Conservation (phyloP, 2,113 vertebrate species). For the Dasypus novemcinctus region DNA sequence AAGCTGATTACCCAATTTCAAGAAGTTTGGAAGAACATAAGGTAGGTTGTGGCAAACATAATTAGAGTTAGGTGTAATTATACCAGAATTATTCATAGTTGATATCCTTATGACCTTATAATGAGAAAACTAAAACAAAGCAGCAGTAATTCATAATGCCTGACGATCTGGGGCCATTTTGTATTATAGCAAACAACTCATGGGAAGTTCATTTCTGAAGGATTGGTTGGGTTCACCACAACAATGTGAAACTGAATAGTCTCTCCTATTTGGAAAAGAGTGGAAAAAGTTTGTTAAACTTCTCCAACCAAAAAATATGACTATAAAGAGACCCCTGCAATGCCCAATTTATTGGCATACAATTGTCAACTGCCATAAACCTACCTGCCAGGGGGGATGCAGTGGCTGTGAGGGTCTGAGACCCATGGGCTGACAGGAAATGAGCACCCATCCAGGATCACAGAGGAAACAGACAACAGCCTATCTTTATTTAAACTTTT, state of each 20-base stretch:
- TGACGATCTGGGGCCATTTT: neutral
- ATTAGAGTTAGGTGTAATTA: neutral
- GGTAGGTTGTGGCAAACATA: neutral
- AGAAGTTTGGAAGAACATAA: neutral
- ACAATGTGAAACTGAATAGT: neutral
- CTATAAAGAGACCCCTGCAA: neutral
- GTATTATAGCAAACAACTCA: neutral
- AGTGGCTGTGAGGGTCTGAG: neutral
- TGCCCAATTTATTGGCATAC: neutral
- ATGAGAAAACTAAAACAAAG: neutral
- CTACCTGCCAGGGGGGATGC: neutral
- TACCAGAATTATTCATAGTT: neutral
- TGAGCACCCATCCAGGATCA: neutral
- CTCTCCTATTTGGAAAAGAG: neutral
- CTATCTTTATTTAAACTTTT: neutral
- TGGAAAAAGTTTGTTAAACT: neutral
- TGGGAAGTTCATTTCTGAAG: neutral
- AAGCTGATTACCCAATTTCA: neutral
- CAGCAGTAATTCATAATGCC: neutral
- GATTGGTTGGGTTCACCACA: neutral
- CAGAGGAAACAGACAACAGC: neutral
- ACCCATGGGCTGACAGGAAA: neutral
- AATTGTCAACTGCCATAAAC: neutral
- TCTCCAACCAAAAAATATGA: neutral
- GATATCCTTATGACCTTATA: neutral